A percentile compares a stretch with the other conserved stretches of the same genome.
Conservation (phyloP, 2,113 vertebrate genomes). For the Drymodes brunneopygia region DNA sequence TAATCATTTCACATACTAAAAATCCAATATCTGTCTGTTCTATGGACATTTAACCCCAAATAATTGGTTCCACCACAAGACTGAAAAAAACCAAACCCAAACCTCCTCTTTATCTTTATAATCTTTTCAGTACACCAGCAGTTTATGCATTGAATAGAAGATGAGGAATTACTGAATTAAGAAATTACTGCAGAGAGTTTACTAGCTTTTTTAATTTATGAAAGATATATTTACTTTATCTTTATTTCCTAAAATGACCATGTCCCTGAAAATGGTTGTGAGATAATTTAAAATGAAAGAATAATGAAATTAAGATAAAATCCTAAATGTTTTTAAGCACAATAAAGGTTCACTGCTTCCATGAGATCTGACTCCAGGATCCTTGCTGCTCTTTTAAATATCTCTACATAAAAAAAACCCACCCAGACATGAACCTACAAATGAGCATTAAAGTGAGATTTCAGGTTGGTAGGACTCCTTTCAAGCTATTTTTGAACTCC, state of each 20-base stretch:
- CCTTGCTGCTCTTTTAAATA: neutral
- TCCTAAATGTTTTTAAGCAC: conserved; percentile 33
- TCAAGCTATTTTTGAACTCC: neutral
- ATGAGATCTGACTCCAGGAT: neutral
- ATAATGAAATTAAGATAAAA: conserved; percentile 39
- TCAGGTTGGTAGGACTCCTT: neutral
- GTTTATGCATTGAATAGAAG: conserved; percentile 70
- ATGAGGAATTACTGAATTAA: conserved; percentile 73
- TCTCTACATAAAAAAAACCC: neutral
- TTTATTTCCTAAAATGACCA: conserved; percentile 68
- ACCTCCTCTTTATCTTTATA: conserved; percentile 53
- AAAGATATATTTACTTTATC: conserved; percentile 59
- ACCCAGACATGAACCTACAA: accelerated
- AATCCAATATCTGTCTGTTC: neutral
- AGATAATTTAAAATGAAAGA: conserved; percentile 69
- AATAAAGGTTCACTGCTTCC: neutral
- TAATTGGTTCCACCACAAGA: conserved; percentile 41
- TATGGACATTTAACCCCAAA: conserved; percentile 23
- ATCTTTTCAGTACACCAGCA: conserved; percentile 67
- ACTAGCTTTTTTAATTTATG: conserved; percentile 36
- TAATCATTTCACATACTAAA: neutral
- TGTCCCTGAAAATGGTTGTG: conserved; percentile 64
- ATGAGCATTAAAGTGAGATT: neutral
- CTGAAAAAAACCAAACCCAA: neutral
- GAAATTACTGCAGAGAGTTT: conserved; percentile 65